Conservation (phyloP, 2,113 vertebrate genomes). For the Cebidichthys violaceus region DNA sequence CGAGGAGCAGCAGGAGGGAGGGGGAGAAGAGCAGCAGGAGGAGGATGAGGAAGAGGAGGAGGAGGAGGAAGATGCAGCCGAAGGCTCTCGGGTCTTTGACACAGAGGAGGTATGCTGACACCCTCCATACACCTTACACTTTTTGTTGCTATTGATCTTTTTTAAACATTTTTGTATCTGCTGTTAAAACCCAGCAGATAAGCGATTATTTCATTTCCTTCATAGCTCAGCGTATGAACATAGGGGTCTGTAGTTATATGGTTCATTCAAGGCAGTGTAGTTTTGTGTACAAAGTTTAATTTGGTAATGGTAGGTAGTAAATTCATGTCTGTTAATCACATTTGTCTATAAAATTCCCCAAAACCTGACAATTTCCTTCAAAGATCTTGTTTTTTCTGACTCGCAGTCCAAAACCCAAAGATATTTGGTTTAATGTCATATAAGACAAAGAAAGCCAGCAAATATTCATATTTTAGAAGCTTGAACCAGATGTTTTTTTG, state of each 20-base stretch:
- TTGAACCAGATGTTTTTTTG: background rate
- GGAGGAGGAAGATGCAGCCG: slow-evolving; percentile 68
- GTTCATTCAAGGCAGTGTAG: background rate
- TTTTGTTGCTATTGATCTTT: background rate
- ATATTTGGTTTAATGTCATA: background rate
- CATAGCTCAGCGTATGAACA: background rate
- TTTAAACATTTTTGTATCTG: background rate
- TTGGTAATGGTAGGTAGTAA: background rate
- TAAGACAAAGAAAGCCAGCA: background rate
- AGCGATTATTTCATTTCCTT: background rate
- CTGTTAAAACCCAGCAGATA: background rate
- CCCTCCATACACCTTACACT: background rate
- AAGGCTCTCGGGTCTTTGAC: slow-evolving; percentile 83
- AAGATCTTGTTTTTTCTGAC: background rate
- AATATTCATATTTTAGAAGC: background rate
- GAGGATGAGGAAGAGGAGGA: slow-evolving; percentile 52
- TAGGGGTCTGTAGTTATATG: background rate
- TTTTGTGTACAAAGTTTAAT: background rate
- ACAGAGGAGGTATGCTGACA: slow-evolving; percentile 86
- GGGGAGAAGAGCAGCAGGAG: slow-evolving; percentile 75
- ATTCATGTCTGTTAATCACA: background rate
- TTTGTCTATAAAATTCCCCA: background rate
- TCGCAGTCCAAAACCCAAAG: background rate
- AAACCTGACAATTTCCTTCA: background rate
- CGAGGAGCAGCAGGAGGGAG: slow-evolving; percentile 61